Evolutionary conservation across 2,797 vertebrate genomes (phyloP), one percentile per base, ranked within the genome.

Genomic region (Gallinago nigripennis): DNA sequence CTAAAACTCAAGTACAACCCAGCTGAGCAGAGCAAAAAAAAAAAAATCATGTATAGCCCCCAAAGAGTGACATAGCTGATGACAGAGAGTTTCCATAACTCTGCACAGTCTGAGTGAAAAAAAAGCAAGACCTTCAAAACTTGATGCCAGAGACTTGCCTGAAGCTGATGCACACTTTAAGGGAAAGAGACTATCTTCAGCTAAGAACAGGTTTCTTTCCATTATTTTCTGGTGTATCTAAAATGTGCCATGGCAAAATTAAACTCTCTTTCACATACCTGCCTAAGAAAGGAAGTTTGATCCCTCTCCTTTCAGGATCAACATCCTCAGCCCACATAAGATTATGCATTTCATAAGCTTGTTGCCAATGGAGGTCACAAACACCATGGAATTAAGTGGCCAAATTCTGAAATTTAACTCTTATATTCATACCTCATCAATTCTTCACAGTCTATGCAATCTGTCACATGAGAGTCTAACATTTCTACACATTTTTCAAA

Each of bases 171-270:
- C 33, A 33, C 10, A 61, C 18, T 9, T 79, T 46, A 63, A 82
- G 43, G 43, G 25, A 86, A 89, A 79, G 14, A 53, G 75, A 57
- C 16, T 56, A 65, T 16, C 30, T 82, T 82, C 46, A 82, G 48
- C 17, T 66, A 77, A 27, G 30, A 81, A 14, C 3, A 63, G 6
- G 6, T 31, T 72, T 88, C 25, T 63, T 75, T 18, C 25, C 58
- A 14, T 60, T 41, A 41, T 54, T 50, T 48, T 46, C 17, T 3
- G 8, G 4, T 0, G 0, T 31, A 46, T 7, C 13, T 31, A 86
- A 88, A 81, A 83, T 2, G 19, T 53, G 53, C 43, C 15, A 9
- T 19, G 33, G 17, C 24, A 86, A 70, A 90, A 82, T 46, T 8
- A 84, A 90, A 57, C 46, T 39, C 21, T 71, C 16, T 77, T 83